Conservation (phyloP, 2,797 vertebrate species). For the Trachurus trachurus region DNA sequence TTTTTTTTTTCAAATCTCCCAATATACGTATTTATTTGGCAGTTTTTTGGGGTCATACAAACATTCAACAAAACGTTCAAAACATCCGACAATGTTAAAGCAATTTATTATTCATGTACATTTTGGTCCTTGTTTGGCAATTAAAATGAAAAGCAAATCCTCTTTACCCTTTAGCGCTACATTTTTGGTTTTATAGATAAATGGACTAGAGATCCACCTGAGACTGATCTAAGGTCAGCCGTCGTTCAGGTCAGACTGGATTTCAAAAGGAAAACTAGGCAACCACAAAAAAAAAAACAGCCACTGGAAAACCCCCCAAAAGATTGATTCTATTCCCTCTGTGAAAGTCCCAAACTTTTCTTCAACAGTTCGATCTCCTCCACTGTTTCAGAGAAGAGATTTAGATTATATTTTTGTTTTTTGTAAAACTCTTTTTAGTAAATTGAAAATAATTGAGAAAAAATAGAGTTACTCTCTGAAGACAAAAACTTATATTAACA, state of each 20-base stretch:
- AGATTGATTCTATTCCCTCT: neutral
- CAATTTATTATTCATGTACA: neutral
- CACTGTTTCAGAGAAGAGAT: neutral
- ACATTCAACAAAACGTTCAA: neutral
- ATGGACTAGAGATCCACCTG: neutral
- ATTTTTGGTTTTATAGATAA: neutral
- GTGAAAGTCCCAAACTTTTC: neutral
- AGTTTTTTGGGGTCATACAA: constrained; percentile 4
- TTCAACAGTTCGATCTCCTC: neutral
- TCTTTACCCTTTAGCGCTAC: neutral
- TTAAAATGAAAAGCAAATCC: neutral
- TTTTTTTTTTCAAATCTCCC: neutral
- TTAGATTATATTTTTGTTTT: neutral
- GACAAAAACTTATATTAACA: too few relatives aligned
- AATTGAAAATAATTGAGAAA: neutral
- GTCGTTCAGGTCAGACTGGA: neutral
- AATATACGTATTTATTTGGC: constrained; percentile 24
- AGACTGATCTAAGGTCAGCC: neutral
- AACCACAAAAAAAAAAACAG: neutral
- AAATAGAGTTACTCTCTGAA: too few relatives aligned
- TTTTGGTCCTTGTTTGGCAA: constrained; percentile 12
- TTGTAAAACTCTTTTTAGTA: neutral
- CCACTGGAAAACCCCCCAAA: neutral
- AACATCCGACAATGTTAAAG: constrained; percentile 14
- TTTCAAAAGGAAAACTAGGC: neutral